Evolutionary conservation across 2,113 vertebrate genomes (phyloP).

Genomic region (Caranx ignobilis): DNA sequence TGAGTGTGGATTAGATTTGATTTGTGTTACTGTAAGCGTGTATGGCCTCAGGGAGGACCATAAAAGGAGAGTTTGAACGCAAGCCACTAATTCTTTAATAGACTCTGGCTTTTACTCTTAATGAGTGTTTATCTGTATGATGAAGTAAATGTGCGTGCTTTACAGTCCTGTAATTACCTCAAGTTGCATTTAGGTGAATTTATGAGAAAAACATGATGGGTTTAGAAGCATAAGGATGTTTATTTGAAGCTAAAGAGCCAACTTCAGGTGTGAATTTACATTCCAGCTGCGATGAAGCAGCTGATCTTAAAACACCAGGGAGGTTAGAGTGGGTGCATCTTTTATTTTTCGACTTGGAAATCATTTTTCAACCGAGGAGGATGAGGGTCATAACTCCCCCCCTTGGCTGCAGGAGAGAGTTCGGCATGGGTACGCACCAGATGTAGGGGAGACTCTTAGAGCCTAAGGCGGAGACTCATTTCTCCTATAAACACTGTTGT

Average conservation of each 20-base stretch:
- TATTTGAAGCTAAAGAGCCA: conserved; percentile 5
- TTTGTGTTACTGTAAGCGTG: conserved; percentile 16
- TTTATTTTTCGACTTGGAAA: conserved; percentile 26
- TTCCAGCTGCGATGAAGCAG: conserved; percentile 37
- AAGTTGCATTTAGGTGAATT: conserved; percentile 8
- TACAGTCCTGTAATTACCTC: not conserved
- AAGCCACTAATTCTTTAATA: conserved; percentile 25
- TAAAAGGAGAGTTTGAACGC: conserved; percentile 37
- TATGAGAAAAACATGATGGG: conserved; percentile 2
- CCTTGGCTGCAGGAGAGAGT: conserved; percentile 13
- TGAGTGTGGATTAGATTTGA: conserved; percentile 49
- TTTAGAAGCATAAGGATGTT: conserved; percentile 3
- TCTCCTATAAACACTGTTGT: conserved; percentile 52
- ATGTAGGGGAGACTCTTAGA: conserved; percentile 47
- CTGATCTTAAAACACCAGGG: not conserved
- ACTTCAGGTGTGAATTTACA: conserved; percentile 25
- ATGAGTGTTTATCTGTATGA: conserved; percentile 33
- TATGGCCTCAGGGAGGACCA: conserved; percentile 19
- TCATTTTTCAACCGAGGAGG: not conserved
- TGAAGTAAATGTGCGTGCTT: conserved; percentile 29
- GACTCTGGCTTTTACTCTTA: conserved; percentile 32
- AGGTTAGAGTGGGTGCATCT: conserved; percentile 15
- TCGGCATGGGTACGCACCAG: conserved; percentile 51
- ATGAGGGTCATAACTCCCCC: conserved; percentile 24
- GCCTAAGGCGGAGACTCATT: conserved; percentile 35